Conservation (phyloP, 2,888 invertebrate species). For the Macrophya alboannulata region DNA sequence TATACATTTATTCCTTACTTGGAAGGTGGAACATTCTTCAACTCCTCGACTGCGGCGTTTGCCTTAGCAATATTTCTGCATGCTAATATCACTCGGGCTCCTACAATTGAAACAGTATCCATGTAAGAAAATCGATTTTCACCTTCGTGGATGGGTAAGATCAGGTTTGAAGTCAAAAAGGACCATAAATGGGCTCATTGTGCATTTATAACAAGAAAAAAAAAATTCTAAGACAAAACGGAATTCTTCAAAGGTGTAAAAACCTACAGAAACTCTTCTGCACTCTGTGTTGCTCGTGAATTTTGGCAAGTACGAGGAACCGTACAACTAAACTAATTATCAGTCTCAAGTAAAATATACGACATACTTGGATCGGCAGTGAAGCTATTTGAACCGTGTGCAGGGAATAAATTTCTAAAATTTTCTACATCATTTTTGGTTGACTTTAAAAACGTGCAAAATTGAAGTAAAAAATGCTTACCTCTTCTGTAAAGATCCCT, state of each 20-base stretch:
- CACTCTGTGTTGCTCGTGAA: too few relatives aligned
- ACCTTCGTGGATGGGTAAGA: too few relatives aligned
- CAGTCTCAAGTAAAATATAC: too few relatives aligned
- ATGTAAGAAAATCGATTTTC: not conserved
- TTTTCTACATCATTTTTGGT: not conserved
- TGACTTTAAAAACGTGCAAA: not conserved
- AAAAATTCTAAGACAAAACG: not conserved
- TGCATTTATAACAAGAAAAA: not conserved
- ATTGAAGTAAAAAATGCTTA: conserved; percentile 60
- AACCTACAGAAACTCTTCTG: too few relatives aligned
- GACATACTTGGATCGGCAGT: not conserved
- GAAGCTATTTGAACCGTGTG: not conserved
- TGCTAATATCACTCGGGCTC: conserved; percentile 80
- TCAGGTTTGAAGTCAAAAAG: too few relatives aligned
- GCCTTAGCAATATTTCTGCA: conserved; percentile 80
- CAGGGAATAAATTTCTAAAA: not conserved
- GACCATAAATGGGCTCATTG: not conserved
- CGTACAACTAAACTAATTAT: too few relatives aligned
- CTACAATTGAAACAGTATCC: conserved; percentile 59
- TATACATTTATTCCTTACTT: conserved; percentile 68
- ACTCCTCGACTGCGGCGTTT: conserved; percentile 78
- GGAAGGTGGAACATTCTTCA: conserved; percentile 71
- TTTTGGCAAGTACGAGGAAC: too few relatives aligned
- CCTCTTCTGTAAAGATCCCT: conserved; percentile 81
- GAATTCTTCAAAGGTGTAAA: too few relatives aligned